phyloP scores from a whole-genome alignment of 2,797 vertebrate species.

The Dendrocincla tyrannina region DNA sequence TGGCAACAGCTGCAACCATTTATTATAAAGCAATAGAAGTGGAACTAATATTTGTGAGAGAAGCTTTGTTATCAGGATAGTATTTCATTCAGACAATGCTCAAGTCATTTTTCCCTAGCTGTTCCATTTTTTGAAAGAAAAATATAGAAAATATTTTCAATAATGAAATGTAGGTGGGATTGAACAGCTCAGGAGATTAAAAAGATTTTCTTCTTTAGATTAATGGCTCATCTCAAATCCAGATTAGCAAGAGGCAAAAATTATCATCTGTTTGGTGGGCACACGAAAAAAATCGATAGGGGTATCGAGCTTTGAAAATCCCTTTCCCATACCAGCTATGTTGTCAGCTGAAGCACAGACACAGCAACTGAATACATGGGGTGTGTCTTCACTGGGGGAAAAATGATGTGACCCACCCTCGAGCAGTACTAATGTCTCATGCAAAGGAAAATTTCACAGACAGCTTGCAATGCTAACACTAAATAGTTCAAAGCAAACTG shows the following conservation, averaged over 20 bases:
- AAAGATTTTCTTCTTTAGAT: conserved; percentile 23
- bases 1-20: conserved; percentile 77
- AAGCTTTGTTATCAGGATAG: conserved; percentile 47
- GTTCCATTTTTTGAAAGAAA: conserved; percentile 1
- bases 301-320: not conserved
- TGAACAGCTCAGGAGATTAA: conserved; percentile 19
- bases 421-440: not conserved
- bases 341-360: not conserved
- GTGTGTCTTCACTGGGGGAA: not conserved
- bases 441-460: not conserved
- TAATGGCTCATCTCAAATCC: conserved; percentile 29
- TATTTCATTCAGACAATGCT: conserved; percentile 36
- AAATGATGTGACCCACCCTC: not conserved
- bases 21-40: conserved; percentile 67
- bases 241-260: conserved; percentile 35
- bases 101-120: not conserved
- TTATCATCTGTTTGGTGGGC: not conserved
- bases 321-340: not conserved
- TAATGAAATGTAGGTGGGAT: conserved; percentile 37
- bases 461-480: not conserved
- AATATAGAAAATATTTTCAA: conserved; percentile 22
- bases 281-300: not conserved
- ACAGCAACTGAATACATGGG: not conserved
- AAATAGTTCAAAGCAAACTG: not conserved
- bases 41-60: conserved; percentile 68